phyloP scores from a whole-genome alignment of 2,797 vertebrate species.

The Trichosurus vulpecula region DNA sequence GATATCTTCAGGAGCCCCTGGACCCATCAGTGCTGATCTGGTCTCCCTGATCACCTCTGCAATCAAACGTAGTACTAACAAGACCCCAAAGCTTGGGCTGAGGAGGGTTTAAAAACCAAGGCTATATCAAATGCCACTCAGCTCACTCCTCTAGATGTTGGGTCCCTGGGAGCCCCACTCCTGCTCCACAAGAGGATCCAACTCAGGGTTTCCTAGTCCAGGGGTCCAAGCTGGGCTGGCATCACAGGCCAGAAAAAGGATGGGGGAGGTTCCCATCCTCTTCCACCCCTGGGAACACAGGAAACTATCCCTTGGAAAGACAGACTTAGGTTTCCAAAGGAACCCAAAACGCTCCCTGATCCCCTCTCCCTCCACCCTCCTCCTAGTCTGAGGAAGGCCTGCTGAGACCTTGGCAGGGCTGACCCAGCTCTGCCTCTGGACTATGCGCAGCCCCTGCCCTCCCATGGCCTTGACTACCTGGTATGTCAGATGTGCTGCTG shows the following conservation, averaged over 20 bases:
- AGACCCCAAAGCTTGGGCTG: neutral
- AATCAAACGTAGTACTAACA: neutral
- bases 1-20: neutral
- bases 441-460: neutral
- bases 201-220: neutral
- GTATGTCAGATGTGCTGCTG: slow-evolving; percentile 85
- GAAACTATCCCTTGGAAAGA: neutral
- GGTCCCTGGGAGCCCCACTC: neutral
- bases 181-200: neutral
- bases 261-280: neutral
- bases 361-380: neutral
- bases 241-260: neutral
- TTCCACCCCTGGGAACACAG: neutral
- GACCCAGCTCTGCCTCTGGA: neutral
- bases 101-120: neutral
- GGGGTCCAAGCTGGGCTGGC: neutral
- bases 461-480: slow-evolving; percentile 78
- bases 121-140: neutral
- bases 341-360: neutral
- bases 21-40: neutral
- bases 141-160: neutral
- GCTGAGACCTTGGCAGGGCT: neutral
- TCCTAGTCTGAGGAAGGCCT: neutral
- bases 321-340: neutral
- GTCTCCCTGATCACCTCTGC: neutral